Percentiles rank a stretch among this genome's conserved stretches.
phyloP scores from a whole-genome alignment of 2,888 invertebrate species.

The Saturnia pavonia region DNA sequence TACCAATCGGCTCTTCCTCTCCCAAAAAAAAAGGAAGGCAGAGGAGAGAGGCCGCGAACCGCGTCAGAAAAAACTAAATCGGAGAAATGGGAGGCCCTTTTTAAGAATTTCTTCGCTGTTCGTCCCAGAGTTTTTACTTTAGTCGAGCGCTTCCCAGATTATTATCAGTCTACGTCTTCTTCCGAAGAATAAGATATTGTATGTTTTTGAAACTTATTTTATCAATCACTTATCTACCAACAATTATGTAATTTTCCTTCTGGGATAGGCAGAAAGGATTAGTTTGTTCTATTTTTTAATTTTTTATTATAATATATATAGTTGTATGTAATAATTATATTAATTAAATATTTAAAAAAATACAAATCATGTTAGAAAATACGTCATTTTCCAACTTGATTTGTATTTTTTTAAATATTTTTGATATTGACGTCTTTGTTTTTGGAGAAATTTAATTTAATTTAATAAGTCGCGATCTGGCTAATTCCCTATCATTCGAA shows the following conservation, averaged over 20 bases:
- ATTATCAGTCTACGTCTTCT: not conserved
- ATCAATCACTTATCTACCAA: not conserved
- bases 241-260: no score
- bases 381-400: no score
- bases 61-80: not conserved
- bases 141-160: not conserved
- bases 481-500: no score
- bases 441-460: no score
- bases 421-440: no score
- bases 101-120: not conserved
- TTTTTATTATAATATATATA: no score
- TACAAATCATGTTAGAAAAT: no score
- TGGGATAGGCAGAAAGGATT: not conserved
- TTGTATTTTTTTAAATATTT: no score
- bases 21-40: not conserved
- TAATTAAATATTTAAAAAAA: no score
- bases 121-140: not conserved
- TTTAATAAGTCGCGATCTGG: no score
- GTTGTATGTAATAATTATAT: no score
- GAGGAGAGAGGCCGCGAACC: not conserved
- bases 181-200: not conserved
- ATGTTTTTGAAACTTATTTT: not conserved
- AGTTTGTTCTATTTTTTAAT: no score
- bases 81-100: not conserved
- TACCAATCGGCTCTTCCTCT: not conserved